Base-by-base conservation (phyloP, 2,888 invertebrate genomes). In the Chrysopilus asiliformis region DNA sequence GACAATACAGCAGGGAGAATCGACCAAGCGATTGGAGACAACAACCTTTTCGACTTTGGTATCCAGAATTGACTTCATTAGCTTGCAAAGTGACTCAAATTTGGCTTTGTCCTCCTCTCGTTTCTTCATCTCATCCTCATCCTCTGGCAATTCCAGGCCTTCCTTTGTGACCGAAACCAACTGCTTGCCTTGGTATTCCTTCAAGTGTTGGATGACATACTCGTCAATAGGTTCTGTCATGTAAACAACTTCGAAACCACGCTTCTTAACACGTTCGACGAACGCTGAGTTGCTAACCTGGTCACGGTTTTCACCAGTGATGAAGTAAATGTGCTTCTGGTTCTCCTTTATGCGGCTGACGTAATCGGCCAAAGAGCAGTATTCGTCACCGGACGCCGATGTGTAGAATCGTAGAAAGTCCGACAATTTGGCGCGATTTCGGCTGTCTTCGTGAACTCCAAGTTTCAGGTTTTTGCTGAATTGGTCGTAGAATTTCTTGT, bases 211-310 rank as follows among this genome's bases (percentile, higher is more conserved):
- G 17, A 94, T 91, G 49, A 94, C 93, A 57, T 98, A 98, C 66
- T 99, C 97, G 66, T 98, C 98, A 53, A 98, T 98, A 36, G 98
- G 97, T 63, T 98, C 97, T 1, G 85, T 84, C 97, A 98, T 98
- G 79, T 97, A 98, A 35, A 98, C 74, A 2, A 91, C 90, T 68
- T 98, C 97, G 55, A 89, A 94, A 22, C 97, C 97, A 55, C 94
- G 85, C 59, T 91, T 95, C 79, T 87, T 89, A 9, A 98, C 91
- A 40, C 90, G 75, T 68, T 98, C 98, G 35, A 98, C 95, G 51
- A 98, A 98, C 2, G 95, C 87, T 15, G 95, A 95, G 68, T 91
- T 91, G 47, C 86, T 77, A 1, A 95, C 94, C 56, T 86, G 86
- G 39, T 95, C 94, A 53, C 80, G 80, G 68, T 77, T 86, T 60